A percentile compares a stretch with the other conserved stretches of the same genome.
Conservation (phyloP, 2,888 invertebrate species). For the Heliconius erato region DNA sequence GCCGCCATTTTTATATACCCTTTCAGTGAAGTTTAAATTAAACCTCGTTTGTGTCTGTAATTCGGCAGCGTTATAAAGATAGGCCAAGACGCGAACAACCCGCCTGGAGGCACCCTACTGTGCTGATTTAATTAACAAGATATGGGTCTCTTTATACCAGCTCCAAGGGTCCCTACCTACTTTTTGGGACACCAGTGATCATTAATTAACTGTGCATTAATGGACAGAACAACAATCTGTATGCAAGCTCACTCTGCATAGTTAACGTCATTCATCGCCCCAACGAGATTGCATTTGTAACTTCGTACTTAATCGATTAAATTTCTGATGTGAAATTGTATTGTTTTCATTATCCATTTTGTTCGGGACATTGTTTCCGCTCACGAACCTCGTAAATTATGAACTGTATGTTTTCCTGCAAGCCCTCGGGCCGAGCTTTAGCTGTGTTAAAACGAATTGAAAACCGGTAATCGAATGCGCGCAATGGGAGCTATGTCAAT, state of each 20-base stretch:
- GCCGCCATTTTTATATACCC: slow-evolving; percentile 66
- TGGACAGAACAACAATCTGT: slow-evolving; percentile 12
- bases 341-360: slow-evolving; percentile 81
- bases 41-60: slow-evolving; percentile 78
- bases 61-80: slow-evolving; percentile 77
- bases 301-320: slow-evolving; percentile 74
- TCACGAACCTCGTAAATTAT: slow-evolving; percentile 81
- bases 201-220: slow-evolving; percentile 24
- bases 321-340: slow-evolving; percentile 76
- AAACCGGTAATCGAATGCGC: slow-evolving; percentile 84
- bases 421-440: slow-evolving; percentile 75
- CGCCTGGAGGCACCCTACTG: slow-evolving; percentile 78
- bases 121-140: slow-evolving; percentile 85
- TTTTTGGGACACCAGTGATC: slow-evolving; percentile 72
- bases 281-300: slow-evolving; percentile 67
- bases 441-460: slow-evolving; percentile 82
- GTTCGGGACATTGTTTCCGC: slow-evolving; percentile 80
- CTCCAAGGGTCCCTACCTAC: slow-evolving; percentile 72
- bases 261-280: slow-evolving; percentile 58
- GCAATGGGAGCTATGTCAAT: slow-evolving; percentile 82
- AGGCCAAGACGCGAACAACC: slow-evolving; percentile 68
- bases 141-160: slow-evolving; percentile 83
- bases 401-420: slow-evolving; percentile 77
- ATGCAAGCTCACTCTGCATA: slow-evolving; percentile 35
- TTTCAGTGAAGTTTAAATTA: slow-evolving; percentile 81